Evolutionary conservation across 1,140 invertebrate genomes (phyloP).

Genomic region (Eriosoma lanigerum): DNA sequence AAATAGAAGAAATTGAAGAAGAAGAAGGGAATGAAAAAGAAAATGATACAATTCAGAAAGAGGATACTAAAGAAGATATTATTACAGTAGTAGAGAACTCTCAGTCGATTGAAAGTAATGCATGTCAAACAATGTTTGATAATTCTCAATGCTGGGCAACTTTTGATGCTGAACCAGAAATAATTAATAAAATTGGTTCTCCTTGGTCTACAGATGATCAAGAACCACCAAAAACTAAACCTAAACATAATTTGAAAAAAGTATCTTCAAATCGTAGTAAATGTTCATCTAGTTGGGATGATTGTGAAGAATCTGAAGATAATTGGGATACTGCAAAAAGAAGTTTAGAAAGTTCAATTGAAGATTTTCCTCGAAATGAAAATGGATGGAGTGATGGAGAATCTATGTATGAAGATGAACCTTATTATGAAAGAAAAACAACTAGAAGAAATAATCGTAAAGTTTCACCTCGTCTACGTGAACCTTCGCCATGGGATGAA

Average conservation of each 20-base stretch:
- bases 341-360: conserved; percentile 54
- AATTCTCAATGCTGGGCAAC: conserved; percentile 32
- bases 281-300: conserved; percentile 57
- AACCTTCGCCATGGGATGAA: conserved; percentile 69
- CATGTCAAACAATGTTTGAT: conserved; percentile 27
- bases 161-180: conserved; percentile 35
- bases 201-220: conserved; percentile 76
- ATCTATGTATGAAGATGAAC: conserved; percentile 56
- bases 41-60: background rate
- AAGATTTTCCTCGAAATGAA: conserved; percentile 56
- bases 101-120: conserved; percentile 18
- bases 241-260: conserved; percentile 54
- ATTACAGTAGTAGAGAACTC: background rate
- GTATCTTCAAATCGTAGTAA: conserved; percentile 57
- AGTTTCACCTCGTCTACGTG: conserved; percentile 36
- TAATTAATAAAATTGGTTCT: conserved; percentile 60
- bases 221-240: conserved; percentile 55
- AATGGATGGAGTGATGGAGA: conserved; percentile 58
- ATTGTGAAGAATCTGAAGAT: conserved; percentile 56
- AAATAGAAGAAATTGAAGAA: background rate
- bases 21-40: background rate
- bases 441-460: conserved; percentile 44
- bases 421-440: conserved; percentile 34
- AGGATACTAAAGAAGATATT: conserved; percentile 3
- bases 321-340: conserved; percentile 55